Conservation (phyloP, 2,113 vertebrate genomes). For the Mormyrus iriodes region DNA sequence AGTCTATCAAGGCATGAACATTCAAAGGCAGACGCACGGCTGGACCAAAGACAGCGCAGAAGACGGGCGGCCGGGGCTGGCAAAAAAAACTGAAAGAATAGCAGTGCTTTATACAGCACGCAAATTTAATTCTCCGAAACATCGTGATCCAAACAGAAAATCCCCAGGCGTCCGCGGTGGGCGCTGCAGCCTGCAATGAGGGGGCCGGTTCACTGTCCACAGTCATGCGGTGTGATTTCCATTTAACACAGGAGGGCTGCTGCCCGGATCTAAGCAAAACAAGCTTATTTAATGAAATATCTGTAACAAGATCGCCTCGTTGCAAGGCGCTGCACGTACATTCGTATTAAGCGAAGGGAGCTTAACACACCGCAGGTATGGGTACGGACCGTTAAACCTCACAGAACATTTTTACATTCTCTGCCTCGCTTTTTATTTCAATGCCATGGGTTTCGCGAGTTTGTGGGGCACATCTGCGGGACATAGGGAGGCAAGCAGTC, state of each 20-base stretch:
- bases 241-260: neutral
- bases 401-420: neutral
- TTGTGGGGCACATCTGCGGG: neutral
- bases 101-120: neutral
- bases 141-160: neutral
- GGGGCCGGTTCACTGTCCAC: neutral
- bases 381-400: neutral
- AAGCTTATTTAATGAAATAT: neutral
- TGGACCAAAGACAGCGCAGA: neutral
- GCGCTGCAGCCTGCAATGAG: neutral
- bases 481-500: neutral
- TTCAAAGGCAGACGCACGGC: neutral
- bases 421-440: neutral
- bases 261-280: neutral
- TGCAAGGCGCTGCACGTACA: neutral
- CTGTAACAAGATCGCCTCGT: neutral
- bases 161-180: neutral
- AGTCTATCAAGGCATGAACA: neutral
- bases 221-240: neutral
- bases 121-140: neutral
- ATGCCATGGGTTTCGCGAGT: neutral
- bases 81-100: constrained; percentile 14
- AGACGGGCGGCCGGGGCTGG: neutral
- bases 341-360: neutral
- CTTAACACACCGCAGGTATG: neutral